These are phyloP conservation scores for Gallinago jamesoni DNA, from an alignment of 2,113 vertebrate genomes.

Conservation along the genomic window DNA sequence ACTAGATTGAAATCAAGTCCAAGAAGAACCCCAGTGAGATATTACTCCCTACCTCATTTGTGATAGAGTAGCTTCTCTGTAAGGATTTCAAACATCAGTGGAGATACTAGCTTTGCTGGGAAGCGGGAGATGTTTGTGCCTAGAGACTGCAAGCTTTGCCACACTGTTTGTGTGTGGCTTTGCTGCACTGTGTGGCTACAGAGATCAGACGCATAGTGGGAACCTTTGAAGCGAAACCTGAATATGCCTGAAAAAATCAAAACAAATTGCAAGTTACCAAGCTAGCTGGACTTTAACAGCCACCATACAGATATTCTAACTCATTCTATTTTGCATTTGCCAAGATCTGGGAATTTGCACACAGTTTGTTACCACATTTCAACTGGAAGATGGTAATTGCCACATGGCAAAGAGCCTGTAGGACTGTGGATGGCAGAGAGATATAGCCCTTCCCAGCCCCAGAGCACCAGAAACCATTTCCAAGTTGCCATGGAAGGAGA, in stretches of 20 bases:
- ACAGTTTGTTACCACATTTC: not conserved
- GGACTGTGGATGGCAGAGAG: not conserved
- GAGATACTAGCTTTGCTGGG: not conserved
- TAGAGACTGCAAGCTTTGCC: not conserved
- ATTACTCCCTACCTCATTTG: not conserved
- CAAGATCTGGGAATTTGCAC: not conserved
- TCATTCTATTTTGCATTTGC: not conserved
- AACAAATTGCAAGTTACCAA: not conserved
- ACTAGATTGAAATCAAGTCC: not conserved
- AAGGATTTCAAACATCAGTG: not conserved
- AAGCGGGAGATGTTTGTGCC: not conserved
- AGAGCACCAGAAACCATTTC: not conserved
- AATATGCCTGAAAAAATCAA: not conserved
- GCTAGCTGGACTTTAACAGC: not conserved
- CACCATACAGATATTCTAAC: not conserved
- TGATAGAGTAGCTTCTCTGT: not conserved
- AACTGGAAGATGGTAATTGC: not conserved
- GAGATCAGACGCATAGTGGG: not conserved
- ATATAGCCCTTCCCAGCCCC: not conserved
- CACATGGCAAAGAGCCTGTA: not conserved
- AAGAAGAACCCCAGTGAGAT: not conserved
- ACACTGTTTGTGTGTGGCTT: not conserved
- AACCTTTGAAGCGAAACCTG: not conserved
- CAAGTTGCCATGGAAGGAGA: not conserved
- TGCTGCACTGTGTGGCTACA: not conserved